Evolutionary conservation across 1,140 invertebrate genomes (phyloP), one percentile per base, ranked within the genome.

Genomic region (Drosophila grimshawi): DNA sequence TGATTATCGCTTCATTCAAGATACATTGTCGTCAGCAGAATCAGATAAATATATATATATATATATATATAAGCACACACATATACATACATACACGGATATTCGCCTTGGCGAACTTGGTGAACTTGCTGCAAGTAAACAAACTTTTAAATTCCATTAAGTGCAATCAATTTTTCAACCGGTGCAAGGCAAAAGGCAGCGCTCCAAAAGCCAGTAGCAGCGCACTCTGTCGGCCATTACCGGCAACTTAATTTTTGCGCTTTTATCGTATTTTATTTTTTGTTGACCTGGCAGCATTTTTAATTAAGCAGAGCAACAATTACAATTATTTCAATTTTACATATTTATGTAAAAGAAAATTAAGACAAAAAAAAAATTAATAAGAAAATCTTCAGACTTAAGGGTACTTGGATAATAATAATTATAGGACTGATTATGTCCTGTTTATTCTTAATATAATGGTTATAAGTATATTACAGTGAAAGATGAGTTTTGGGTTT

Each of bases 101-200:
- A 45, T 27, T 75, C 35, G 32, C 39, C 33, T 45, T n/a, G 46
- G 41, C 61, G 46, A n/a, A n/a, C n/a, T n/a, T n/a, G n/a, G 41
- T 45, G 45, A 57, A 64, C 51, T 76, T 70, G 53, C 74, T 55
- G 32, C 37, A 71, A 69, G 85, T 68, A 81, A 85, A 89, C 79
- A 89, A 90, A 90, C 86, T 90, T 90, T 89, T 89, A 89, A 89
- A 85, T 89, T 89, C 81, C 81, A 90, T 89, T 90, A 90, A 80
- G 76, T 90, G 78, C 73, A 75, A 86, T 90, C 81, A 86, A 89
- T 89, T 89, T 89, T 85, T 79, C 71, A 89, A 79, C 76, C 78
- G 70, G 86, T 82, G 86, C 69, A 67, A 55, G 60, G 37, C 66
- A 69, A 56, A 62, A 57, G 52, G 72, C 60, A 70, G 62, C 55